Percentiles rank a stretch among this genome's conserved stretches.
Evolutionary conservation across 2,113 vertebrate species (phyloP).

Genomic region (Recurvirostra avosetta): DNA sequence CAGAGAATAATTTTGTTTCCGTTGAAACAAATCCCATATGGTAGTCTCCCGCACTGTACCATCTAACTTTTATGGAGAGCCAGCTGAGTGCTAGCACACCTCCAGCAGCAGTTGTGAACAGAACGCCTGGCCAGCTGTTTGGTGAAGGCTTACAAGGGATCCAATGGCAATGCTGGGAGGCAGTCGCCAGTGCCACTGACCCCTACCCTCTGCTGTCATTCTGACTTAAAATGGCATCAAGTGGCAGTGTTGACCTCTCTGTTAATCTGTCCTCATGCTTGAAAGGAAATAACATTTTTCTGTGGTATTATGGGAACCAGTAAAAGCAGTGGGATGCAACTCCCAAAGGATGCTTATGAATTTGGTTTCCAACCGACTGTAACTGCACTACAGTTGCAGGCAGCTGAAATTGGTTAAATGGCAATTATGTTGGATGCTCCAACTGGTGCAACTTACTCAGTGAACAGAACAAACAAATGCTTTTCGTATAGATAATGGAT

Average conservation of each 20-base stretch:
- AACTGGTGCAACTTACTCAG: not conserved
- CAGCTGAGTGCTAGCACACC: not conserved
- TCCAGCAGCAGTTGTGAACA: not conserved
- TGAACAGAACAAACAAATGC: not conserved
- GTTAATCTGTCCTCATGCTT: not conserved
- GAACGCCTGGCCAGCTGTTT: not conserved
- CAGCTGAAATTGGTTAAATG: slow-evolving; percentile 17
- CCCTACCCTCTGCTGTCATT: not conserved
- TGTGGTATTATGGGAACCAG: not conserved
- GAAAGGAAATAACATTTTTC: not conserved
- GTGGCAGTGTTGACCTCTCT: not conserved
- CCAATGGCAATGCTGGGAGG: not conserved
- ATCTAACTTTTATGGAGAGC: not conserved
- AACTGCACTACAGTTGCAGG: not conserved
- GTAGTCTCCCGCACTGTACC: not conserved
- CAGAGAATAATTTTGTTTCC: not conserved
- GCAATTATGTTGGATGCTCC: not conserved
- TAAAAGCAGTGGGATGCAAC: not conserved
- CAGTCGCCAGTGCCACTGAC: not conserved
- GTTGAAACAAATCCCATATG: not conserved
- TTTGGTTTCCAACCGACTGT: not conserved
- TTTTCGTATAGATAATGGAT: slow-evolving; percentile 3
- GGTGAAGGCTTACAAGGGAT: not conserved
- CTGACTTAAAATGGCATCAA: not conserved
- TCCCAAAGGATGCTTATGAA: not conserved